A percentile compares a stretch with the other conserved stretches of the same genome.
phyloP scores from a whole-genome alignment of 1,140 invertebrate species.

The Caligus rogercresseyi region DNA sequence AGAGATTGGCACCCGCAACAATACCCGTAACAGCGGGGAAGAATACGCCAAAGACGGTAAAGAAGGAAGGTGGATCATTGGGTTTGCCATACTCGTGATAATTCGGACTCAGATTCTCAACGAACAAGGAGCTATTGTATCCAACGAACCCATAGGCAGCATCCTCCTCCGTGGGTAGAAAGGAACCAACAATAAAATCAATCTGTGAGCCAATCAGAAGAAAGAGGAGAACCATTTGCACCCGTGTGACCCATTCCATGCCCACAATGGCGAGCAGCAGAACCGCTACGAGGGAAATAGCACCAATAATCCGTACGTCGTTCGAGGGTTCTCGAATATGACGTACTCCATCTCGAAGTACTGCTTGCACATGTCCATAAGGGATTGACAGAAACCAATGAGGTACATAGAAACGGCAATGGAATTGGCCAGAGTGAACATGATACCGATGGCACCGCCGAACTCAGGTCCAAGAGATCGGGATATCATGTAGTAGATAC shows the following conservation, averaged over 20 bases:
- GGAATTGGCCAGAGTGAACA: constrained; percentile 45
- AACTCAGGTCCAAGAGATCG: constrained; percentile 45
- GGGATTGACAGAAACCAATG: constrained; percentile 44
- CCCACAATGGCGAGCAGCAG: constrained; percentile 31
- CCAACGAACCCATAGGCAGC: constrained; percentile 18
- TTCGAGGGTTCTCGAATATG: constrained; percentile 29
- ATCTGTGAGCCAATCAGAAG: constrained; percentile 68
- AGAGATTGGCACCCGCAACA: constrained; percentile 45
- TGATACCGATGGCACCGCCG: constrained; percentile 43
- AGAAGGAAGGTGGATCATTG: constrained; percentile 61
- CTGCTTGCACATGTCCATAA: constrained; percentile 26
- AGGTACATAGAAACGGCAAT: constrained; percentile 44
- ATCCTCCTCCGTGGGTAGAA: constrained; percentile 41
- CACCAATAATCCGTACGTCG: constrained; percentile 40
- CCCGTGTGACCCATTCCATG: constrained; percentile 36
- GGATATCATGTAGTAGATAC: constrained; percentile 28
- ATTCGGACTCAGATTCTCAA: constrained; percentile 51
- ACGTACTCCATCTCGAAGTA: constrained; percentile 15
- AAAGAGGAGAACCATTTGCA: constrained; percentile 67
- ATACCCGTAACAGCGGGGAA: constrained; percentile 86
- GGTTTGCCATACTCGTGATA: constrained; percentile 38
- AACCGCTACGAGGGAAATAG: constrained; percentile 30
- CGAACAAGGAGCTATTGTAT: constrained; percentile 34
- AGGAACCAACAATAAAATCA: constrained; percentile 69
- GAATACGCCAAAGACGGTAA: constrained; percentile 87